phyloP scores from a whole-genome alignment of 2,888 invertebrate genomes.

The Hypomecis atomaria region DNA sequence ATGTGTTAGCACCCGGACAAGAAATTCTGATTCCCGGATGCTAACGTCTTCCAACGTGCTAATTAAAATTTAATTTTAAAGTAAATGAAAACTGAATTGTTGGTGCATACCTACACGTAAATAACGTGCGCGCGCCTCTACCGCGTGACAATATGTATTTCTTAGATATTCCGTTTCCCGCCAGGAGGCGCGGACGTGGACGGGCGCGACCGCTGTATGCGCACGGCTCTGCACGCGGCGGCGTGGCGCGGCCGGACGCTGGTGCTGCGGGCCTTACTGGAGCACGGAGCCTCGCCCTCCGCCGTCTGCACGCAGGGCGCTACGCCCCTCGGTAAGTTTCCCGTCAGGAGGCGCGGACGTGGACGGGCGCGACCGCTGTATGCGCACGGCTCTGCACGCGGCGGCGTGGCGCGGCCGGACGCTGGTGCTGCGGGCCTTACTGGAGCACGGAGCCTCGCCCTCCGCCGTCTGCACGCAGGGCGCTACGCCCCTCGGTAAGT shows the following conservation, averaged over 20 bases:
- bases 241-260: conserved; percentile 97
- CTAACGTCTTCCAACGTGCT: too few relatives aligned
- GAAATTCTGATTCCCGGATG: too few relatives aligned
- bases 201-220: conserved; percentile 93
- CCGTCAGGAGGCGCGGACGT: conserved; percentile 90
- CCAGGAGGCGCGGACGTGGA: conserved; percentile 93
- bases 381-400: conserved; percentile 95
- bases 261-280: conserved; percentile 92
- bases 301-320: conserved; percentile 98
- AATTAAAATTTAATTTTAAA: too few relatives aligned
- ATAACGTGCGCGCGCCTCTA: too few relatives aligned
- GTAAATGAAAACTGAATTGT: too few relatives aligned
- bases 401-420: conserved; percentile 98
- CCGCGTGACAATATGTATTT: too few relatives aligned
- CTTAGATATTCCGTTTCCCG: too few relatives aligned
- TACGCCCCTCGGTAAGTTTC: conserved; percentile 89
- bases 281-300: conserved; percentile 92
- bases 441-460: conserved; percentile 92
- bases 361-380: conserved; percentile 94
- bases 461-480: conserved; percentile 98
- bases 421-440: conserved; percentile 90
- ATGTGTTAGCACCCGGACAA: too few relatives aligned
- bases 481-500: conserved; percentile 93
- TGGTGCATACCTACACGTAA: too few relatives aligned
- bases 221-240: conserved; percentile 97